Conservation (phyloP, 2,888 invertebrate species). For the Mermis nigrescens region DNA sequence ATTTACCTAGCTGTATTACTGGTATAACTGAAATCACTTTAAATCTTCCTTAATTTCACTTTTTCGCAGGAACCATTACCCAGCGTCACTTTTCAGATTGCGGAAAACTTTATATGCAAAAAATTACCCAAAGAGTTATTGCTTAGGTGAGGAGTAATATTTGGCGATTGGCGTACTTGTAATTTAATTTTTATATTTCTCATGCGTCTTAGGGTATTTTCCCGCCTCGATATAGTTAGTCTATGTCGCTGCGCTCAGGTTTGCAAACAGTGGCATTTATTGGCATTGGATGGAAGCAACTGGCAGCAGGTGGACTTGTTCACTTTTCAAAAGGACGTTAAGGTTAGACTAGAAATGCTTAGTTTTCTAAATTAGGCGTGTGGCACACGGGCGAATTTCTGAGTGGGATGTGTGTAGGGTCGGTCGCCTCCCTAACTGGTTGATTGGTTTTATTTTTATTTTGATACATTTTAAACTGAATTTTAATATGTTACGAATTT, state of each 20-base stretch:
- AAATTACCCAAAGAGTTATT: conserved; percentile 90
- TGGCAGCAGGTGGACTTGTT: conserved; percentile 98
- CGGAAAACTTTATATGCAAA: conserved; percentile 70
- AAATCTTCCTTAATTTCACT: no score
- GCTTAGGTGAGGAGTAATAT: conserved; percentile 42
- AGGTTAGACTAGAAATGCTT: conserved; percentile 55
- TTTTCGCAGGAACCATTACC: no score
- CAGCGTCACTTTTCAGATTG: no score
- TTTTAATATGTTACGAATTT: no score
- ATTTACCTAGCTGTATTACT: no score
- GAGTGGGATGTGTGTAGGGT: no score
- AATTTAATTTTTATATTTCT: neutral
- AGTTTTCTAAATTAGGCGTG: no score
- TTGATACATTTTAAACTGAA: no score
- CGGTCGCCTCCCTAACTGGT: no score
- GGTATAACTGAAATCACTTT: no score
- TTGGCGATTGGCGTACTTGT: neutral
- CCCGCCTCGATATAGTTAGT: conserved; percentile 83
- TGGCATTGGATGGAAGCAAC: conserved; percentile 94
- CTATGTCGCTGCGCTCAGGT: conserved; percentile 46
- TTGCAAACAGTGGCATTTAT: conserved; percentile 67
- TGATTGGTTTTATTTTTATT: no score
- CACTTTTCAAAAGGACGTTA: conserved; percentile 91
- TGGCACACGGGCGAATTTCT: no score
- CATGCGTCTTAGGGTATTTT: conserved; percentile 50